Conservation (phyloP, 2,113 vertebrate species). For the Panthera tigris region DNA sequence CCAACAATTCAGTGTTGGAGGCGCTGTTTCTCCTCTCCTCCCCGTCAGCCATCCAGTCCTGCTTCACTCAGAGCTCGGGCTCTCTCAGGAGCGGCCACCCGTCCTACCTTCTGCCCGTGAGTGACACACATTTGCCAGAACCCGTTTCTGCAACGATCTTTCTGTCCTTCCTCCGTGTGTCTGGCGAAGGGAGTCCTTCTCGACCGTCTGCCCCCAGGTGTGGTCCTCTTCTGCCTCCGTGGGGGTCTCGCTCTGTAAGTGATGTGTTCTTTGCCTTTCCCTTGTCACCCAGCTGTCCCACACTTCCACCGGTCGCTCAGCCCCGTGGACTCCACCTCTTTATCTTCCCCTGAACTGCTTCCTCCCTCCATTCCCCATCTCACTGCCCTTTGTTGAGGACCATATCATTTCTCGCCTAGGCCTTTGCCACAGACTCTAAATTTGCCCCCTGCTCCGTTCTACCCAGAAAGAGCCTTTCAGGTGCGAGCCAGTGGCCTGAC, state of each 20-base stretch:
- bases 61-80: accelerated
- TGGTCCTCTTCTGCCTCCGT: neutral
- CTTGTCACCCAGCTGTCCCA: neutral
- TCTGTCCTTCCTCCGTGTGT: accelerated
- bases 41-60: accelerated
- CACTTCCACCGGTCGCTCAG: neutral
- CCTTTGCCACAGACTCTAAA: neutral
- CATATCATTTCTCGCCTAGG: neutral
- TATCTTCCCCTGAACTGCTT: neutral
- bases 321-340: neutral
- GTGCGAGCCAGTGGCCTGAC: accelerated
- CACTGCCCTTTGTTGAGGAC: neutral
- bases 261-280: no score
- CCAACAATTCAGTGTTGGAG: neutral
- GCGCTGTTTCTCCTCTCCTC: accelerated
- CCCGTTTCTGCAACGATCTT: accelerated
- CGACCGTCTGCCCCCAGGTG: accelerated
- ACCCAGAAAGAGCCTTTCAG: neutral
- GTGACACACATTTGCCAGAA: no score
- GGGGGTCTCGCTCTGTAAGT: neutral
- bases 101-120: neutral
- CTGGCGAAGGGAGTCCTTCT: neutral
- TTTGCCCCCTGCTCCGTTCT: neutral
- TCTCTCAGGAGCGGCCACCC: neutral
- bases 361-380: neutral